Base-by-base conservation (phyloP, 2,888 invertebrate species). In the Hydropsyche betteni region DNA sequence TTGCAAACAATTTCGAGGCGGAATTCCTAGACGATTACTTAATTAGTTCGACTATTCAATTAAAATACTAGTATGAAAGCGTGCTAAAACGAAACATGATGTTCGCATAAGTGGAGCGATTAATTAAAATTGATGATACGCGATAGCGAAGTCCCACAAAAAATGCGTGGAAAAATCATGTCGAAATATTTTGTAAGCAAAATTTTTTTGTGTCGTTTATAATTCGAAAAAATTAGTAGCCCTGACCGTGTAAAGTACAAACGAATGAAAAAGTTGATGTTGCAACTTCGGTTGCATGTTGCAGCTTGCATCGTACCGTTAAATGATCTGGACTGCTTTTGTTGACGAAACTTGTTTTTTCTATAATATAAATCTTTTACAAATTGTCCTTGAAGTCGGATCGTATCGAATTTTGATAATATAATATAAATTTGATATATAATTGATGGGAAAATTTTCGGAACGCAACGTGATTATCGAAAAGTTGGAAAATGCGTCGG, bases 41-140 rank as follows among this genome's bases (percentile, higher is more conserved):
- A 44, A 44, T 44, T 44, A 44, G 44, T 44, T 44, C 44, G 44
- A 44, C 44, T 4, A 44, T 44, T 44, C 44, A 44, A 44, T 44
- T 44, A 44, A 44, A 44, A 44, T 16, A 14, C 55, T 55, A 12
- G 36, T 36, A 64, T 64, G 64, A 64, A 64, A 64, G 64, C 64
- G 64, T 33, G 34, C 64, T 64, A 64, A 64, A 64, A 64, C 34
- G n/a, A 36, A 64, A 12, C 44, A 44, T 10, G 44, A 44, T 44
- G 7, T 44, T 64, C 24, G 34, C 34, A 64, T 36, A 64, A 64
- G 64, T 64, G 64, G 64, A 64, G 36, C 64, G 64, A 64, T 64
- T 64, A 64, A 64, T 64, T 64, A 36, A 36, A 64, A 34, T n/a
- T n/a, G n/a, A 64, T 64, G 64, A 64, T 64, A 55, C 55, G 55